A percentile compares a stretch with the other conserved stretches of the same genome.
These are phyloP conservation scores for Drosophila tripunctata DNA, from an alignment of 2,888 invertebrate genomes.

Conservation along the genomic window DNA sequence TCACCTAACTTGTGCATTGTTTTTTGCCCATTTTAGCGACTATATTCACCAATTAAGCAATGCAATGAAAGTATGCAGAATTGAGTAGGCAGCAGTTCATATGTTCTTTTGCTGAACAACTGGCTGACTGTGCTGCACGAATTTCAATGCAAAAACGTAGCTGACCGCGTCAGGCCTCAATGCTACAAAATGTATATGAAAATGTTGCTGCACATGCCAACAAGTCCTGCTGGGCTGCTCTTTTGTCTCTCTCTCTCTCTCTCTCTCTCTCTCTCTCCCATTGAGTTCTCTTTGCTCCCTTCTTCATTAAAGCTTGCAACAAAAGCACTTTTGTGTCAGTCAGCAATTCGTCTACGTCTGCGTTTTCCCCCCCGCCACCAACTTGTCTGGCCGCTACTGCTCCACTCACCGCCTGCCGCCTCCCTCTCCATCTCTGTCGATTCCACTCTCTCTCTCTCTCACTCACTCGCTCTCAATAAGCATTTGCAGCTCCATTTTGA, in stretches of 20 bases:
- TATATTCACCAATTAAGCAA: too few relatives aligned
- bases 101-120: too few relatives aligned
- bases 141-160: too few relatives aligned
- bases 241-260: neutral
- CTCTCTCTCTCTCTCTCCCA: neutral
- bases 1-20: too few relatives aligned
- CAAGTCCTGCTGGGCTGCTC: neutral
- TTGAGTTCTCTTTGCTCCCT: slow-evolving; percentile 17
- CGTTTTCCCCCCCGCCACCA: slow-evolving; percentile 9
- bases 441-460: neutral
- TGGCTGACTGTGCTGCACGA: too few relatives aligned
- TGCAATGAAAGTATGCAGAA: too few relatives aligned
- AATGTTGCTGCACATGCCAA: slow-evolving; percentile 7
- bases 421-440: neutral
- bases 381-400: too few relatives aligned
- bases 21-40: too few relatives aligned
- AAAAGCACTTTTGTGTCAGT: slow-evolving; percentile 80
- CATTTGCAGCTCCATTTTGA: slow-evolving; percentile 66
- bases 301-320: slow-evolving; percentile 74
- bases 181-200: too few relatives aligned
- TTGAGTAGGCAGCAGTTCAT: too few relatives aligned
- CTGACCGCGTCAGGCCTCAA: too few relatives aligned
- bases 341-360: slow-evolving; percentile 67
- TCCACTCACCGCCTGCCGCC: neutral
- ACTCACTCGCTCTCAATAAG: neutral